Evolutionary conservation across 2,797 vertebrate genomes (phyloP).

Genomic region (Apogon hyalosoma): DNA sequence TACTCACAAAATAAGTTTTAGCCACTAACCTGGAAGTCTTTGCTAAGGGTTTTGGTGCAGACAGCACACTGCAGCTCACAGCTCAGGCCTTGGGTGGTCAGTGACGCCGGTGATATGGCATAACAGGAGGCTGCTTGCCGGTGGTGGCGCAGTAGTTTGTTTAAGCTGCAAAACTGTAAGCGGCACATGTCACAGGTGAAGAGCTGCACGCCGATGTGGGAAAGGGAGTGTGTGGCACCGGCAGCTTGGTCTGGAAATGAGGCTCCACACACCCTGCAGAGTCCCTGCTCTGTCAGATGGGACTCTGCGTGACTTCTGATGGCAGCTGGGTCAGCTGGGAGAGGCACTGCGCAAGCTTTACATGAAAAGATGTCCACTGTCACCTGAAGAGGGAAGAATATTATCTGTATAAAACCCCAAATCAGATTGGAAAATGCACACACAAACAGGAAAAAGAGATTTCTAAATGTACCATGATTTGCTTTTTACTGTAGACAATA

Average conservation of each 20-base stretch:
- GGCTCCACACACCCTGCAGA: slow-evolving; percentile 91
- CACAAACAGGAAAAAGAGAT: too few relatives aligned
- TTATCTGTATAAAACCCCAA: slow-evolving; percentile 56
- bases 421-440: too few relatives aligned
- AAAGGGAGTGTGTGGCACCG: slow-evolving; percentile 87
- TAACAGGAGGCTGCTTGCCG: slow-evolving; percentile 86
- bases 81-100: slow-evolving; percentile 67
- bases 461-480: too few relatives aligned
- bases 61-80: slow-evolving; percentile 87
- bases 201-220: slow-evolving; percentile 93
- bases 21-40: slow-evolving; percentile 89
- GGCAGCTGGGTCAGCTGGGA: slow-evolving; percentile 88
- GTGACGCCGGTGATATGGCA: slow-evolving; percentile 79
- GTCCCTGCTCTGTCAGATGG: slow-evolving; percentile 90
- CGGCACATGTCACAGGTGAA: slow-evolving; percentile 96
- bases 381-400: slow-evolving; percentile 51
- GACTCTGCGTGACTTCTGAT: slow-evolving; percentile 90
- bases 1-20: not conserved
- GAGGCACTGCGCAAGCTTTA: slow-evolving; percentile 88
- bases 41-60: slow-evolving; percentile 88
- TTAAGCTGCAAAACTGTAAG: slow-evolving; percentile 92
- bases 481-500: too few relatives aligned
- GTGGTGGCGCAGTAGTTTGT: slow-evolving; percentile 91
- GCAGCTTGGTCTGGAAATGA: slow-evolving; percentile 88
- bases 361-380: slow-evolving; percentile 76